Base-by-base conservation (phyloP, 1,140 invertebrate genomes). In the Galleria mellonella region DNA sequence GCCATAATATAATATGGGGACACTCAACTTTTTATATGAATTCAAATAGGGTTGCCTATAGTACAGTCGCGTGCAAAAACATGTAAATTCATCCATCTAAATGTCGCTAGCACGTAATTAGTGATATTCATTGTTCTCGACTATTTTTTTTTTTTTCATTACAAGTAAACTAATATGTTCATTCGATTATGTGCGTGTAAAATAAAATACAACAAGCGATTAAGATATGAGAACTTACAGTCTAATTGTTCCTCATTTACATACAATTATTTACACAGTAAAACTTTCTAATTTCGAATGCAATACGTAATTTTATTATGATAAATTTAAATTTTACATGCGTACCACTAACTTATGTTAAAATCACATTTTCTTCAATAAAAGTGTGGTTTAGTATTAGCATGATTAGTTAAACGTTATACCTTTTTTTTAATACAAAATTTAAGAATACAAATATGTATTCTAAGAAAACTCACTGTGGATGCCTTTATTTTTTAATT, bases 181-280 rank as follows among this genome's bases (percentile, higher is more conserved):
- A 11, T 29, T 11, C n/a, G 10, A 29, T 40, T 15, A 36, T 31
- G 35, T 29, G 8, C 29, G 11, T 9, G 14, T 6, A 32, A 47
- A 44, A 30, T 11, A 57, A 51, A 33, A 10, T 8, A 30, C 2
- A 44, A 33, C 46, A 55, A 51, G 43, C 46, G 41, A 40, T 42
- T 36, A 9, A 30, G 39, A 33, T 9, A 29, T 28, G 15, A 29
- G 35, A 36, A 27, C 60, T 63, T 63, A 63, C 7, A 4, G 1
- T 8, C 72, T 75, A 75, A 47, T 75, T 75, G 72, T 62, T 75
- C 72, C 72, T 68, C 72, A 57, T 62, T 65, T 70, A 72, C 56
- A 63, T 49, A 30, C 38, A 51, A 46, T 15, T 55, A 54, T 60
- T 39, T 60, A 60, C 56, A 60, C 9, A 36, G 43, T 28, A 42